Base-by-base conservation (phyloP, 92 coral and sea anemone species). In the Siderastrea siderea region DNA sequence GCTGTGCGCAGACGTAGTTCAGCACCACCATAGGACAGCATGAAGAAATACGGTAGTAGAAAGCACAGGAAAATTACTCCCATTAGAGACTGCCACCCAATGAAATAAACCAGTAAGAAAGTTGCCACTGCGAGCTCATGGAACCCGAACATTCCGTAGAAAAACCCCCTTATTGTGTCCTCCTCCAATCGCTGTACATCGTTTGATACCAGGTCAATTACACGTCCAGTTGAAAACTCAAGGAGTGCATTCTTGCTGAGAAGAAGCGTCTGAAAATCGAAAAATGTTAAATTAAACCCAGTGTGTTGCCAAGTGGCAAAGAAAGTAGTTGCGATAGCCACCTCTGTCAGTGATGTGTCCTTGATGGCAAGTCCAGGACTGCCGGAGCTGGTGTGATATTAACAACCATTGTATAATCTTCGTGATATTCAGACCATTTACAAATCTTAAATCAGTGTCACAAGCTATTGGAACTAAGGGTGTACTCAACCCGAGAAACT, bases 1-100 rank as follows among this genome's bases (percentile, higher is more conserved):
- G 74, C 74, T 68, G 46, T 68, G 4, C 50, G 74, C 50, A 43
- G 74, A 15, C 74, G 74, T n/a, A 68, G 10, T 68, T 8, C 47
- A 68, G 74, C 74, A 4, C 50, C 50, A 47, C 10, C 47, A 38
- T 6, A 44, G 50, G 48, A 68, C 48, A 68, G 74, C 48, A 68
- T 14, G 7, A 43, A 19, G 7, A 68, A 8, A 12, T 13, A 47
- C 74, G 26, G n/a, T 17, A 68, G 38, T 26, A 26, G 38, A 26
- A 26, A 26, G 38, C 38, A 26, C 38, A 26, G 38, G 38, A 26
- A 26, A 44, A 47, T 47, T 8, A 68, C 8, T 5, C 74, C 74
- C 50, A 47, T 44, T 1, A 68, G n/a, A 61, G 6, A 6, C 74
- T 68, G 74, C 74, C 74, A 68, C 6, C 74, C 74, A 44, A 68